Percentiles rank a stretch among this genome's conserved stretches.
Conservation (phyloP, 2,113 vertebrate species). For the Collichthys lucidus region DNA sequence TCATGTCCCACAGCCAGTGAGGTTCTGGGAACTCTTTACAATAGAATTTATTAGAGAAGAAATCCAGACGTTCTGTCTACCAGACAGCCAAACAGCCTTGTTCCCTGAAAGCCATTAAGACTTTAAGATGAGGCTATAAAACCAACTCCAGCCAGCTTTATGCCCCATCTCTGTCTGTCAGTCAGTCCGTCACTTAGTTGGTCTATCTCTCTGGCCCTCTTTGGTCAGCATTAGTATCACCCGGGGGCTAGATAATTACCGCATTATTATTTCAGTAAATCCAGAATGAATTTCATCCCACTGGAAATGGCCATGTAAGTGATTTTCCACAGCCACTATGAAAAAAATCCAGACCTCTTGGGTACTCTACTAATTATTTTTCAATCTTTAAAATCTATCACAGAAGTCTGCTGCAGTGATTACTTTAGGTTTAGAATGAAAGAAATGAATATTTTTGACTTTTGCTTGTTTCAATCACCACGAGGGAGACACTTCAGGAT, state of each 20-base stretch:
- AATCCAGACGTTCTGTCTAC: conserved; percentile 70
- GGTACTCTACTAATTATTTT: conserved; percentile 68
- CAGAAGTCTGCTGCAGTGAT: conserved; percentile 45
- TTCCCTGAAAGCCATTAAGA: conserved; percentile 76
- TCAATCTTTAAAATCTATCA: conserved; percentile 52
- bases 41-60: conserved; percentile 66
- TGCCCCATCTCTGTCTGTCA: conserved; percentile 34
- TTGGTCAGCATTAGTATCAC: conserved; percentile 56
- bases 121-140: conserved; percentile 78
- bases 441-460: conserved; percentile 44
- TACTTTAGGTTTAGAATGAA: conserved; percentile 25
- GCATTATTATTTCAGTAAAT: conserved; percentile 66
- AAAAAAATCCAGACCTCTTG: conserved; percentile 35
- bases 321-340: conserved; percentile 57
- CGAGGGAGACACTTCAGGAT: conserved; percentile 5
- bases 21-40: conserved; percentile 74
- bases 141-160: conserved; percentile 55
- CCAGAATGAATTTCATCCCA: conserved; percentile 69
- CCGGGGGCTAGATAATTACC: conserved; percentile 57
- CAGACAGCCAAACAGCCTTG: conserved; percentile 68
- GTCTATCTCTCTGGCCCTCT: conserved; percentile 44
- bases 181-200: conserved; percentile 20
- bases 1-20: conserved; percentile 41
- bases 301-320: conserved; percentile 62
- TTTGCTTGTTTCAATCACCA: conserved; percentile 22